A percentile compares a stretch with the other conserved stretches of the same genome.
phyloP scores from a whole-genome alignment of 1,140 invertebrate species.

The Drosophila guanche region DNA sequence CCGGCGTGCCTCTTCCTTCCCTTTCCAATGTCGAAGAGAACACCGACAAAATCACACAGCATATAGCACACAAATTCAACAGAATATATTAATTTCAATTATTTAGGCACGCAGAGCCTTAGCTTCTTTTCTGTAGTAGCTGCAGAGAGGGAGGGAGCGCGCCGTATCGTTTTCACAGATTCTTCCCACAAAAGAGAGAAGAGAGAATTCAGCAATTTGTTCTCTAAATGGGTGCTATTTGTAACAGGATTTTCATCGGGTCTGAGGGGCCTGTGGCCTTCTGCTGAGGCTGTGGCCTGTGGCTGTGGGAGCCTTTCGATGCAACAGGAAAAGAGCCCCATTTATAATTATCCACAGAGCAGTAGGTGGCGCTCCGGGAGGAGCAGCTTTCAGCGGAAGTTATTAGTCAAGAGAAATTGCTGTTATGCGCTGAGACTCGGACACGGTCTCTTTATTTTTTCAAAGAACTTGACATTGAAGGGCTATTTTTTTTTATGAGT shows the following conservation, averaged over 20 bases:
- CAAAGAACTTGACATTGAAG: slow-evolving; percentile 61
- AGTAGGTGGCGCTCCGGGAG: slow-evolving; percentile 61
- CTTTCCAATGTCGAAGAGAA: slow-evolving; percentile 54
- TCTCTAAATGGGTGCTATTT: slow-evolving; percentile 76
- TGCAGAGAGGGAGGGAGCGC: slow-evolving; percentile 4
- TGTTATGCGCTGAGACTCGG: slow-evolving; percentile 43
- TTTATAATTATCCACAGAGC: slow-evolving; percentile 67
- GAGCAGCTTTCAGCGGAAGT: slow-evolving; percentile 59
- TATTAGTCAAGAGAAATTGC: slow-evolving; percentile 59
- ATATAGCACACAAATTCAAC: slow-evolving; percentile 58
- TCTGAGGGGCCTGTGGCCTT: not conserved
- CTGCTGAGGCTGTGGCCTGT: slow-evolving; percentile 8
- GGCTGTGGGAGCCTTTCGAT: slow-evolving; percentile 37
- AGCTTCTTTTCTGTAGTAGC: slow-evolving; percentile 22
- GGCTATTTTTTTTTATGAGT: slow-evolving; percentile 11
- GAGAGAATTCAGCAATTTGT: slow-evolving; percentile 58
- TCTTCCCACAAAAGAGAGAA: slow-evolving; percentile 31
- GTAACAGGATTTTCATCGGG: slow-evolving; percentile 63
- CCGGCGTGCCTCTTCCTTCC: too few relatives aligned
- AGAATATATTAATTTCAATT: slow-evolving; percentile 78
- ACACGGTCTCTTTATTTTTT: slow-evolving; percentile 33
- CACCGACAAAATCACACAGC: slow-evolving; percentile 50
- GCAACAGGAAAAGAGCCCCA: slow-evolving; percentile 39
- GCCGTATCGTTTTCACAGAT: too few relatives aligned
- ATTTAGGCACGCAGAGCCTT: slow-evolving; percentile 54